Conservation (phyloP, 1,140 invertebrate species). For the Caligus rogercresseyi region DNA sequence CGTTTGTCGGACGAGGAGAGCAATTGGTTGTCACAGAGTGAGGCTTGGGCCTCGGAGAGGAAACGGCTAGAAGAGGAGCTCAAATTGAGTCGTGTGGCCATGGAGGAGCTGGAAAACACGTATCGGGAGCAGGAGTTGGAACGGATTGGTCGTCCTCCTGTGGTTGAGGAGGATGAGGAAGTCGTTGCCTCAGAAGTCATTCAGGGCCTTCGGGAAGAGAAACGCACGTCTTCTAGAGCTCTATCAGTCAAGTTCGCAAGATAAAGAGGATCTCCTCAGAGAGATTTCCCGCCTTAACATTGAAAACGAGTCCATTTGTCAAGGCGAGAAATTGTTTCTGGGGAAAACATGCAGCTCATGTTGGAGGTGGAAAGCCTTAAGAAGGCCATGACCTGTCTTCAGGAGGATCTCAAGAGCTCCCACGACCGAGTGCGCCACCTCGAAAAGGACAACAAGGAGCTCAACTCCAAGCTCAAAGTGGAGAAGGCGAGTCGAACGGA, state of each 20-base stretch:
- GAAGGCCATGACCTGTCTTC: background rate
- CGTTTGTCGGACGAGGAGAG: conserved; percentile 2
- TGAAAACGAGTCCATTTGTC: conserved; percentile 1
- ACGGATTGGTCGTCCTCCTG: background rate
- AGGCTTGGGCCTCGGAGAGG: background rate
- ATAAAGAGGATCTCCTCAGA: background rate
- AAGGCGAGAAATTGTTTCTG: conserved; percentile 5
- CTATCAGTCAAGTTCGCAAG: background rate
- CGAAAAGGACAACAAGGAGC: background rate
- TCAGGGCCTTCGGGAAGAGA: background rate
- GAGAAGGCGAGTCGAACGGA: background rate
- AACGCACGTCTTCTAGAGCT: background rate
- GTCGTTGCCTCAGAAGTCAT: background rate
- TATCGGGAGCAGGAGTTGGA: background rate
- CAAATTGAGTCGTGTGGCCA: background rate
- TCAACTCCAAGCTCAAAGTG: background rate
- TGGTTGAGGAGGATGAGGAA: background rate
- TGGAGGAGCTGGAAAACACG: background rate
- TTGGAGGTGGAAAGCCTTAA: conserved; percentile 2
- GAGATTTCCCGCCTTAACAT: background rate
- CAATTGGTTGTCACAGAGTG: background rate
- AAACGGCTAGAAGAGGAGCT: background rate
- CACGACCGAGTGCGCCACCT: background rate
- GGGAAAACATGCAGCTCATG: conserved; percentile 15
- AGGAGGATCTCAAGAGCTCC: background rate